Conservation (phyloP, 1,140 invertebrate genomes). For the Mactra quadrangularis region DNA sequence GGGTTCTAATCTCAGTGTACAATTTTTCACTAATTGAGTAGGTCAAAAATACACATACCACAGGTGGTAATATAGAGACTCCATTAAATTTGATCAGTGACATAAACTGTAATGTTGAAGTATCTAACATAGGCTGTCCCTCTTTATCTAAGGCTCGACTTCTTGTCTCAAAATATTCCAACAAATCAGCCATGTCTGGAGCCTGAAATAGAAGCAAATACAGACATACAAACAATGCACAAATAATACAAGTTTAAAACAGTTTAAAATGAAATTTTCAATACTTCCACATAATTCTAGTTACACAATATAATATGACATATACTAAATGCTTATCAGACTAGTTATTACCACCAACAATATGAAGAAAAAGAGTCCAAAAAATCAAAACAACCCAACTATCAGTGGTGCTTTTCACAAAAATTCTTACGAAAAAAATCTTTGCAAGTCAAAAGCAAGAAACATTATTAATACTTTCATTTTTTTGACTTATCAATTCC, state of each 20-base stretch:
- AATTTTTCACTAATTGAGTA: too few species aligned
- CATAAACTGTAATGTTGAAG: conserved; percentile 62
- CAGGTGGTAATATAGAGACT: conserved; percentile 78
- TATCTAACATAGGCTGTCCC: conserved; percentile 31
- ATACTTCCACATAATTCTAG: background rate
- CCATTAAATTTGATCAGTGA: conserved; percentile 79
- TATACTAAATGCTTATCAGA: too few species aligned
- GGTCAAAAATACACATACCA: conserved; percentile 72
- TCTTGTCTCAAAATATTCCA: conserved; percentile 78
- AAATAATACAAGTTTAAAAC: background rate
- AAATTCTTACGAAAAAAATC: too few species aligned
- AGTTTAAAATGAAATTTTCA: background rate
- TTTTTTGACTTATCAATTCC: too few species aligned
- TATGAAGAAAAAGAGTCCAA: too few species aligned
- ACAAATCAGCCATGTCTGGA: conserved; percentile 74
- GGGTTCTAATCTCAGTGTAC: too few species aligned
- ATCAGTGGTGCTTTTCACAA: too few species aligned
- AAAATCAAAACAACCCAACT: too few species aligned
- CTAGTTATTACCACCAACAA: too few species aligned
- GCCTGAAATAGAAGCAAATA: conserved; percentile 62
- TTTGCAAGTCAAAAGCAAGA: too few species aligned
- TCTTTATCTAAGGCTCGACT: conserved; percentile 72
- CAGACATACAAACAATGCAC: conserved; percentile 8
- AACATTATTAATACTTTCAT: too few species aligned
- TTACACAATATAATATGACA: too few species aligned